Evolutionary conservation across 2,113 vertebrate genomes (phyloP).

Genomic region (Amphiprion ocellaris): DNA sequence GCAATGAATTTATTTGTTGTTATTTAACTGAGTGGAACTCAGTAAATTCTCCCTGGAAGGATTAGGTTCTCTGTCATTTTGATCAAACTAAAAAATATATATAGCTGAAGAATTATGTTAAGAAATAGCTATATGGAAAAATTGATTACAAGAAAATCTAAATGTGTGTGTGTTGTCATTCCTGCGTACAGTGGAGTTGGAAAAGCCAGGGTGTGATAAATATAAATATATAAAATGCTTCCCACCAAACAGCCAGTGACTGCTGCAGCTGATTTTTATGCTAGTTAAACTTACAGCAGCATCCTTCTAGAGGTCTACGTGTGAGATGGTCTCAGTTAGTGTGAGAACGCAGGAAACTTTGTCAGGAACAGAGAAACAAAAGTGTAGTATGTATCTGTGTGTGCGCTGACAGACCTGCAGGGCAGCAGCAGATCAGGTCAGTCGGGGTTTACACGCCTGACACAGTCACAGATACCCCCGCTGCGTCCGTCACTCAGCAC

Average conservation of each 20-base stretch:
- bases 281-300: constrained; percentile 1
- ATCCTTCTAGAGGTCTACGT: constrained; percentile 17
- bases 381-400: constrained; percentile 32
- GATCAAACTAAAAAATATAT: no score
- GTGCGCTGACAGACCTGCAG: constrained; percentile 64
- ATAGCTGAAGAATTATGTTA: no score
- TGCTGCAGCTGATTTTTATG: neutral
- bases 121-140: no score
- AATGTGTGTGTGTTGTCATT: neutral
- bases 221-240: neutral
- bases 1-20: neutral
- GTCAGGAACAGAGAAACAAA: constrained; percentile 37
- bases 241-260: neutral
- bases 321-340: constrained; percentile 39
- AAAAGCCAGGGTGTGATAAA: neutral
- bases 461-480: constrained; percentile 88
- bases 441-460: constrained; percentile 81
- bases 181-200: neutral
- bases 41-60: no score
- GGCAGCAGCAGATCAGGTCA: constrained; percentile 78
- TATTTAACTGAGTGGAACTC: neutral
- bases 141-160: neutral
- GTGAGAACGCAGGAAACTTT: constrained; percentile 79
- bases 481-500: constrained; percentile 81
- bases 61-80: no score